phyloP scores from a whole-genome alignment of 2,113 vertebrate species.

The Quiscalus mexicanus region DNA sequence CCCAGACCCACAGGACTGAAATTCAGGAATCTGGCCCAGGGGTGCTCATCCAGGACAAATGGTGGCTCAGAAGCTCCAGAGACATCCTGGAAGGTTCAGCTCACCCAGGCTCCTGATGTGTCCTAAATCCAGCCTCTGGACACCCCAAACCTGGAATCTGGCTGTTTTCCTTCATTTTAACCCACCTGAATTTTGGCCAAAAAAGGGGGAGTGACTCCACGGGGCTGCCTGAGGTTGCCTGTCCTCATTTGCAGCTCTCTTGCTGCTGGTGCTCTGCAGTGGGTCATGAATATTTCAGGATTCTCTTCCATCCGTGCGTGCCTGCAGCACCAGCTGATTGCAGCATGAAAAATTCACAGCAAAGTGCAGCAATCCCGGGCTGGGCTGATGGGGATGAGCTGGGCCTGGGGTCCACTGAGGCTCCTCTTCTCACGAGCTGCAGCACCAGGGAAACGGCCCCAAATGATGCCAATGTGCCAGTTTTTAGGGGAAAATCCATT shows the following conservation, averaged over 20 bases:
- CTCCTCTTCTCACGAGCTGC: neutral
- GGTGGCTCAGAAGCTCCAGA: rapidly evolving
- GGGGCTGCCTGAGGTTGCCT: neutral
- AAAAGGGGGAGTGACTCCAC: neutral
- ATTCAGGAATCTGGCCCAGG: neutral
- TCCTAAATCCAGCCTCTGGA: neutral
- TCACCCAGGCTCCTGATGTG: rapidly evolving
- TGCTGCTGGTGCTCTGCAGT: neutral
- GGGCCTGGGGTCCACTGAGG: rapidly evolving
- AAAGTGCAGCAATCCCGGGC: neutral
- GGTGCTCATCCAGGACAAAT: neutral
- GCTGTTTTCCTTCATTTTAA: rapidly evolving
- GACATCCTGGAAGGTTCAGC: no score
- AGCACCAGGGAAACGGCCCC: neutral
- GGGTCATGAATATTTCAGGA: slow-evolving; percentile 60
- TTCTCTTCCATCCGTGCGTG: neutral
- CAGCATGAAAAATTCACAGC: slow-evolving; percentile 35
- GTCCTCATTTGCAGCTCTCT: neutral
- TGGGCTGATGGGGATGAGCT: neutral
- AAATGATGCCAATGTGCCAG: rapidly evolving
- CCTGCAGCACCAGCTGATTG: slow-evolving; percentile 11
- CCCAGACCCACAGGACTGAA: neutral
- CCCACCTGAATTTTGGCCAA: neutral
- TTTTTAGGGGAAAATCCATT: rapidly evolving
- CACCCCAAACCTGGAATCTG: neutral